Evolutionary conservation across 2,888 invertebrate genomes (phyloP).

Genomic region (Scaptomyza parva): DNA sequence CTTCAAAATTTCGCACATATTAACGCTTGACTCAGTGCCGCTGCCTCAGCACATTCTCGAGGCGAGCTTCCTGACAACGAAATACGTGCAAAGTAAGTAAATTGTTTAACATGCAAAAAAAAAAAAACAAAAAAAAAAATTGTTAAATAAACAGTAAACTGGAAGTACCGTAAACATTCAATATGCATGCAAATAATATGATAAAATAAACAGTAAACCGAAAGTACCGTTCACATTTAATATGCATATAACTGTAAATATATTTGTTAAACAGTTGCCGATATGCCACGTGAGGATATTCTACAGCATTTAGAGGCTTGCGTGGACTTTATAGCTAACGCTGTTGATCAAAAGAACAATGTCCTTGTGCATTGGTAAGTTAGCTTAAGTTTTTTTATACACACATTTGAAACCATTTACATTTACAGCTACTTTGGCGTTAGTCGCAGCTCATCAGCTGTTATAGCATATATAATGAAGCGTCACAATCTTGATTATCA

Average conservation of each 20-base stretch:
- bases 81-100: slow-evolving; percentile 91
- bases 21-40: slow-evolving; percentile 94
- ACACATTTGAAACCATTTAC: no score
- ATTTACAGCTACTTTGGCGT: slow-evolving; percentile 92
- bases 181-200: no score
- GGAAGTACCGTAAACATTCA: no score
- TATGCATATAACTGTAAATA: no score
- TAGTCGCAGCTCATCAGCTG: slow-evolving; percentile 94
- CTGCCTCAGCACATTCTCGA: slow-evolving; percentile 90
- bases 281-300: slow-evolving; percentile 93
- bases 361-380: slow-evolving; percentile 94
- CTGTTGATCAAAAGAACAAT: slow-evolving; percentile 87
- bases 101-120: no score
- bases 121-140: no score
- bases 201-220: no score
- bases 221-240: neutral
- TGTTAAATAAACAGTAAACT: no score
- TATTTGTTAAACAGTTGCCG: slow-evolving; percentile 87
- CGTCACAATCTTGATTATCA: slow-evolving; percentile 90
- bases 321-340: slow-evolving; percentile 90
- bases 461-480: slow-evolving; percentile 95
- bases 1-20: slow-evolving; percentile 90
- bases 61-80: slow-evolving; percentile 88
- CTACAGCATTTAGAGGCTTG: slow-evolving; percentile 92
- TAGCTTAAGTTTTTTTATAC: neutral